phyloP scores from a whole-genome alignment of 2,113 vertebrate species.

The Podiceps cristatus region DNA sequence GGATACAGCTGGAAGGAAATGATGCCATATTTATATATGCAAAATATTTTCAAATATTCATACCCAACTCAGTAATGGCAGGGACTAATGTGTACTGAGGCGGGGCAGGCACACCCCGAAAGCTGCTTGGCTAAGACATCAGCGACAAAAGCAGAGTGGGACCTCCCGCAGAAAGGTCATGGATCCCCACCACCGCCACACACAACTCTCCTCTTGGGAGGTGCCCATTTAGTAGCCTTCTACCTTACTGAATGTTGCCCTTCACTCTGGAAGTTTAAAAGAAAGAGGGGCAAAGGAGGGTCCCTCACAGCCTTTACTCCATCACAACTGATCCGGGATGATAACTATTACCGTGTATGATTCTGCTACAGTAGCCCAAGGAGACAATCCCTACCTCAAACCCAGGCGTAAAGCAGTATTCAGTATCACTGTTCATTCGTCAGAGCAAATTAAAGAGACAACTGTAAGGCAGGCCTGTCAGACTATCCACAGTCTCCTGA shows the following conservation, averaged over 20 bases:
- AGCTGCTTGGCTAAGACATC: neutral
- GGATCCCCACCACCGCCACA: neutral
- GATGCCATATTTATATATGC: neutral
- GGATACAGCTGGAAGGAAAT: neutral
- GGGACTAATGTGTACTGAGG: neutral
- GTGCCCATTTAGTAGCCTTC: neutral
- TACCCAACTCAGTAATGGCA: accelerated
- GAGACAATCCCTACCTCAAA: neutral
- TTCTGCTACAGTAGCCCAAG: neutral
- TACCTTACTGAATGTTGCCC: neutral
- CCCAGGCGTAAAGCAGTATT: neutral
- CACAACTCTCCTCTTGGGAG: neutral
- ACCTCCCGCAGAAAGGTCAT: neutral
- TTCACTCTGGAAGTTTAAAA: neutral
- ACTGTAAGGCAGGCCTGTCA: neutral
- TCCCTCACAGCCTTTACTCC: neutral
- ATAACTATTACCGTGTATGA: neutral
- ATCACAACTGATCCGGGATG: neutral
- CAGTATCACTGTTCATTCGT: neutral
- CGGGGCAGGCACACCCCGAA: neutral
- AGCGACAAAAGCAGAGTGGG: neutral
- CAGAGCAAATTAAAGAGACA: neutral
- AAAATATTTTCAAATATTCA: neutral
- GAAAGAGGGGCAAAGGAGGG: neutral
- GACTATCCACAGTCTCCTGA: neutral